Base-by-base conservation (phyloP, 2,888 invertebrate genomes). In the Dynastes hyllus region DNA sequence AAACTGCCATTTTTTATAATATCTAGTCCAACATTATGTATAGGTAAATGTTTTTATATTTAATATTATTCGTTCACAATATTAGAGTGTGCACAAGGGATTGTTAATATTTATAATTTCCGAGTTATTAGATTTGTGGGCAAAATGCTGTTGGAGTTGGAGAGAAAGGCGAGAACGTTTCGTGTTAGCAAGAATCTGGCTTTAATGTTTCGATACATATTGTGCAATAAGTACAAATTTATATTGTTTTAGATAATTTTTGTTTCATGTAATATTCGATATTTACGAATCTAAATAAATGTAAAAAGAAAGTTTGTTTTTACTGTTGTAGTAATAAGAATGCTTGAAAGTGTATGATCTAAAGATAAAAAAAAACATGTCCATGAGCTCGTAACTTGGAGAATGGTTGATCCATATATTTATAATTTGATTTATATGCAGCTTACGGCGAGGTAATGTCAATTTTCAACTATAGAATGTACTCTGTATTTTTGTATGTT, bases 151-250 rank as follows among this genome's bases (percentile, higher is more conserved):
- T 75, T 58, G 51, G 50, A 8, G 55, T 40, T 61, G 45, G 50
- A 9, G 45, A 45, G 45, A 61, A 45, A 45, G 29, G 61, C 45
- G 13, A 45, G 22, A 61, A 75, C 27, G n/a, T 75, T 50, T 61
- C n/a, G 58, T 58, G 27, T 22, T 75, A 75, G 73, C 61, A 58
- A 61, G 45, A 22, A 63, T 61, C 45, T 61, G 73, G 50, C 58
- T 67, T 66, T 70, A 70, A 61, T 16, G 29, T 70, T 76, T 76
- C 63, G 63, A 69, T 53, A 76, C 22, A 73, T 78, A 78, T 73
- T 29, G 79, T 79, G 79, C 77, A 77, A 79, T 77, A 77, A 79
- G 79, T 79, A 79, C 77, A 79, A 79, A 79, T 69, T 73, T 29
- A 53, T 53, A 73, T 71, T 78, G 73, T 78, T 78, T 71, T 61